Base-by-base conservation (phyloP, 2,113 vertebrate genomes). In the Argyrosomus japonicus region DNA sequence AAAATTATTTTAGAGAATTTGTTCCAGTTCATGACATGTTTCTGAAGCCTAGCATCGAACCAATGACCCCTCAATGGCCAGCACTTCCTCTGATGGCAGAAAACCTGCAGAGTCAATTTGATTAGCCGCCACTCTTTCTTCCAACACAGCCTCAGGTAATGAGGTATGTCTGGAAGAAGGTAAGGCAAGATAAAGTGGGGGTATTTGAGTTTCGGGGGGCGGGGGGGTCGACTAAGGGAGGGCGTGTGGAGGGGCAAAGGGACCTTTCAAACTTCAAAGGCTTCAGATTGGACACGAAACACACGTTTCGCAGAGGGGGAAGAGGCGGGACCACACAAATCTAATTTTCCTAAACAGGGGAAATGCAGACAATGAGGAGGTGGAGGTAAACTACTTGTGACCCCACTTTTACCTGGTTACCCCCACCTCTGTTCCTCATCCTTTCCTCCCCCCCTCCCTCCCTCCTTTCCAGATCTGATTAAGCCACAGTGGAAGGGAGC, bases 331-430 rank as follows among this genome's bases (percentile, higher is more conserved):
- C 85, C 79, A 89, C 82, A 88, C 88, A 93, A 92, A 94, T 93
- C 89, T 73, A 93, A 94, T 93, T 93, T 93, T 85, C 78, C 72
- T 69, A 88, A 90, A 88, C 69, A 84, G 81, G 79, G 90, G 91
- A 92, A 92, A 94, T 88, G 82, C 77, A 87, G 86, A 89, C 81
- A 92, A 92, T 87, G 87, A 91, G 82, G 81, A 91, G 87, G 79
- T 94, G 83, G 92, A 90, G 87, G 91, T 94, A 95, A 96, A 95
- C 91, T 94, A 93, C 89, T 92, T 89, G 89, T 95, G 94, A 95
- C 93, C 94, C 88, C 87, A 72, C 21, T 64, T 93, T 89, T 93
- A 93, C 92, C 92, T 93, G 90, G 71, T 87, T 70, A 81, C 82
- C 87, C 92, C 89, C 81, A 75, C 83, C 79, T 74, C 63, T 32